phyloP scores from a whole-genome alignment of 2,888 invertebrate species.

The Leptinotarsa rubiginosa region DNA sequence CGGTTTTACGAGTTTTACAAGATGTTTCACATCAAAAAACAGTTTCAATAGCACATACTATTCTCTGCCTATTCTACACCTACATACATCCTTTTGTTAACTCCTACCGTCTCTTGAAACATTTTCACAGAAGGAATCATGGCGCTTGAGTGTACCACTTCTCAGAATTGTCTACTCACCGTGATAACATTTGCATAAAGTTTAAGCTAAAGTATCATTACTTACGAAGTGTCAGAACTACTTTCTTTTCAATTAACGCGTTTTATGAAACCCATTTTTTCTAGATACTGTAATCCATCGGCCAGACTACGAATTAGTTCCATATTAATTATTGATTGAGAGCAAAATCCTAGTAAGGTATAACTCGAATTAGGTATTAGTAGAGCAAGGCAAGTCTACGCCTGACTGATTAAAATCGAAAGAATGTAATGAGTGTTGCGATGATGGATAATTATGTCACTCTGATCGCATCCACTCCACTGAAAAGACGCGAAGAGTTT shows the following conservation, averaged over 20 bases:
- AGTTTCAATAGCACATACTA: too few relatives aligned
- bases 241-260: neutral
- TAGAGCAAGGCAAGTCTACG: neutral
- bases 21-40: too few relatives aligned
- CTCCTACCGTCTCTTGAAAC: too few relatives aligned
- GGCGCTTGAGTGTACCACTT: too few relatives aligned
- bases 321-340: slow-evolving; percentile 8
- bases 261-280: neutral
- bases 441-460: neutral
- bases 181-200: neutral
- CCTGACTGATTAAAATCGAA: neutral
- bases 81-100: too few relatives aligned
- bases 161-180: too few relatives aligned
- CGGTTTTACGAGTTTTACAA: too few relatives aligned
- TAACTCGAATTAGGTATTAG: neutral
- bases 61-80: too few relatives aligned
- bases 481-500: too few relatives aligned
- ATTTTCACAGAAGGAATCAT: too few relatives aligned
- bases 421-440: neutral
- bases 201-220: neutral
- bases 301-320: neutral
- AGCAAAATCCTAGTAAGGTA: neutral
- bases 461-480: too few relatives aligned
- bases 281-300: neutral
- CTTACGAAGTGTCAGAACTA: neutral